These are phyloP conservation scores for Lithobius niger DNA, from an alignment of 1,140 invertebrate species.

Conservation along the genomic window DNA sequence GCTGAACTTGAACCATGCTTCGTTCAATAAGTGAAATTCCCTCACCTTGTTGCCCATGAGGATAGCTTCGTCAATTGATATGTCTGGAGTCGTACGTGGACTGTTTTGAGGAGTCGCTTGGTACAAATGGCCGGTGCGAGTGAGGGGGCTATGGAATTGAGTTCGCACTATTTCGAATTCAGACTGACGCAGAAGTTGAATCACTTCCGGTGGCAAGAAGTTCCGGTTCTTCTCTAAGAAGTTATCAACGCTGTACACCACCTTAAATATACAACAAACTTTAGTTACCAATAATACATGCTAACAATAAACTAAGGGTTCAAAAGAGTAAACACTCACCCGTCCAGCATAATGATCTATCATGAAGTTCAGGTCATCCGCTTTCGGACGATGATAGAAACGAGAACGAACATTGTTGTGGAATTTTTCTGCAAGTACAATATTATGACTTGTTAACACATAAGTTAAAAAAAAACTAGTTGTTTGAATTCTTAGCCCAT, in stretches of 20 bases:
- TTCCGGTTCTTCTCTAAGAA: constrained; percentile 75
- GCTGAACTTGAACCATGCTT: too few species aligned
- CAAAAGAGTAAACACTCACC: constrained; percentile 13
- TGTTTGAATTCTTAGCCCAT: too few species aligned
- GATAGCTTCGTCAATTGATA: too few species aligned
- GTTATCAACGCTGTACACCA: constrained; percentile 59
- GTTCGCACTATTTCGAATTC: constrained; percentile 55
- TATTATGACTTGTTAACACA: too few species aligned
- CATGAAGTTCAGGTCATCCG: constrained; percentile 54
- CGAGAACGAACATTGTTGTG: constrained; percentile 62
- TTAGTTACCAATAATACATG: too few species aligned
- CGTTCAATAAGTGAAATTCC: too few species aligned
- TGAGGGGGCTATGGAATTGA: constrained; percentile 65
- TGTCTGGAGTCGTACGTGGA: constrained; percentile 1
- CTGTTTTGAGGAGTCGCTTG: constrained; percentile 33
- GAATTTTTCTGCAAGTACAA: constrained; percentile 54
- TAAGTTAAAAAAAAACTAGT: too few species aligned
- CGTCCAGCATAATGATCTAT: constrained; percentile 57
- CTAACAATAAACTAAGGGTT: too few species aligned
- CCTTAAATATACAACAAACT: constrained; percentile 29
- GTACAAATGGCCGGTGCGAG: constrained; percentile 61
- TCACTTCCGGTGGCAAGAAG: constrained; percentile 61
- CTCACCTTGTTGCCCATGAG: too few species aligned
- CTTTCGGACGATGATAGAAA: constrained; percentile 61
- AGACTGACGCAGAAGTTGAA: constrained; percentile 58